Evolutionary conservation across 1,140 invertebrate species (phyloP), one percentile per base, ranked within the genome.

Genomic region (Orchesella cincta): DNA sequence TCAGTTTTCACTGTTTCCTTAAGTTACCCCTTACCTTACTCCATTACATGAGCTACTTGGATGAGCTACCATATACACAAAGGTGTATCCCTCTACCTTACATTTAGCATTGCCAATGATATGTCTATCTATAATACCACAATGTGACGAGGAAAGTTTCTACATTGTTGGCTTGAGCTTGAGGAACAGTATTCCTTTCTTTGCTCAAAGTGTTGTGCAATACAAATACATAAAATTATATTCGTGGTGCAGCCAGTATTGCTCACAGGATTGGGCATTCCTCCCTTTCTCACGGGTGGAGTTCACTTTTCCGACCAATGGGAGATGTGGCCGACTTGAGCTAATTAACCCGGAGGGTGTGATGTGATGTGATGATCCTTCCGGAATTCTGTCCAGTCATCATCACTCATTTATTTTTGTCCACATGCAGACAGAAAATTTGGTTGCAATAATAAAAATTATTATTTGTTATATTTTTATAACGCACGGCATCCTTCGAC

Each of bases 281-380:
- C 31, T 46, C n/a, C 31, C 31, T 67, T 29, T 67, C 62, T 31
- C 62, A 31, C 62, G 62, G 62, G 62, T 67, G 62, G 62, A 67
- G 62, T 67, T 67, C 31, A 67, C 28, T 31, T 67, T 67, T 29
- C 62, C 28, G n/a, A n/a, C 62, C 62, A 67, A 67, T 67, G 12
- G 62, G 62, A 67, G 62, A 29, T 29, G 62, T 67, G 62, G 28
- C 12, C 26, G 26, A 67, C 31, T n/a, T 31, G 51, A 36, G 76
- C 76, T 77, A 77, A 77, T 77, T 77, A 77, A 77, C 76, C 71
- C 35, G 62, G 72, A 73, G 76, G 76, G 76, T 74, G 76, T 77
- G 76, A 77, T 77, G 76, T 74, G 67, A 35, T 57, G 46, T 62
- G 14, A 51, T 16, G 35, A 39, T 36, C 33, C 36, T 39, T 73